Evolutionary conservation across 2,888 invertebrate genomes (phyloP).

Genomic region (Neoascia interrupta): DNA sequence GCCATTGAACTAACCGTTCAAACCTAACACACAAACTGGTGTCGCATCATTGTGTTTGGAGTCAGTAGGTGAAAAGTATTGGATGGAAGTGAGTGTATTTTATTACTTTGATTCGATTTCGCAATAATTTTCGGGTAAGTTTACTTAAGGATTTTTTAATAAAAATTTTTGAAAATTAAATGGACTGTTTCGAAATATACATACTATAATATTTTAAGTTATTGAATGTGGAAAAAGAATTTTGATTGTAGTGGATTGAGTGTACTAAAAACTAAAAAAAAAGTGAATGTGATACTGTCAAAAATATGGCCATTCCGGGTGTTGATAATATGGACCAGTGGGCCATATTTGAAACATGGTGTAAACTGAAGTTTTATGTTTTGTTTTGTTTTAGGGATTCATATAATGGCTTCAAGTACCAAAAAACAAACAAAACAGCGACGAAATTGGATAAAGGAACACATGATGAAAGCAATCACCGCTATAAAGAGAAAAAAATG

Average conservation of each 20-base stretch:
- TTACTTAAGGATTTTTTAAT: conserved; percentile 1
- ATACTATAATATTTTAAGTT: conserved; percentile 5
- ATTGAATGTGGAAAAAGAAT: conserved; percentile 11
- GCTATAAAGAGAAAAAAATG: conserved; percentile 27
- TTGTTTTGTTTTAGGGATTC: conserved; percentile 3
- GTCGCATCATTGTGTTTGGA: not conserved
- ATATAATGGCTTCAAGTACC: conserved; percentile 28
- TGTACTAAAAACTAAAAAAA: conserved; percentile 6
- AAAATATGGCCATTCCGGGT: conserved; percentile 9
- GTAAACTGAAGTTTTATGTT: conserved; percentile 1
- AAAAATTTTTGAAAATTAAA: not conserved
- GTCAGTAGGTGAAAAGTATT: not conserved
- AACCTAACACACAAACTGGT: not conserved
- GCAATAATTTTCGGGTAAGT: not conserved
- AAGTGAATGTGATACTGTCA: not conserved
- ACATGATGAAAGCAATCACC: conserved; percentile 34
- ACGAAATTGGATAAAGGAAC: conserved; percentile 19
- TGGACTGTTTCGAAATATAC: conserved; percentile 6
- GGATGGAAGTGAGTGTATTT: not conserved
- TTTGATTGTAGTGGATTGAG: conserved; percentile 1
- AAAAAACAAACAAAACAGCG: conserved; percentile 17
- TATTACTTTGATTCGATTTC: not conserved
- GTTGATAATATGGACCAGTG: conserved; percentile 1
- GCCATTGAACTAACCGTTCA: not conserved
- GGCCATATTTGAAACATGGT: conserved; percentile 1